phyloP scores from a whole-genome alignment of 1,140 invertebrate genomes.

The Drosophila kurseongensis region DNA sequence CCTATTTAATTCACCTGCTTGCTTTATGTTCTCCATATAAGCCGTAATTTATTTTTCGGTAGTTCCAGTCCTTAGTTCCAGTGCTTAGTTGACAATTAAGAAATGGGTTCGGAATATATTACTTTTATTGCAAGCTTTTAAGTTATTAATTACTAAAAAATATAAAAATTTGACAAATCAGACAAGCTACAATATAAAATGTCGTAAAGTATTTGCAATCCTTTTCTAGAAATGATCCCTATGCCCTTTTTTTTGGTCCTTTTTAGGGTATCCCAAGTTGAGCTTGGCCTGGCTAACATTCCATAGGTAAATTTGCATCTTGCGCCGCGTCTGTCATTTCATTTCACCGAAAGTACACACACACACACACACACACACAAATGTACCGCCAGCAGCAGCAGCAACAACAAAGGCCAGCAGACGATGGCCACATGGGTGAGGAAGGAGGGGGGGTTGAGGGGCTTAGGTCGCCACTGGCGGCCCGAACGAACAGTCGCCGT shows the following conservation, averaged over 20 bases:
- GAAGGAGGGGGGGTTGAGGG: constrained; percentile 11
- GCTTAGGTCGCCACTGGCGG: constrained; percentile 69
- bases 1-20: too few relatives aligned
- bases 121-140: too few relatives aligned
- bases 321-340: constrained; percentile 79
- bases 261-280: constrained; percentile 37
- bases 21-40: too few relatives aligned
- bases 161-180: too few relatives aligned
- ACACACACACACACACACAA: constrained; percentile 30
- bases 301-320: constrained; percentile 82
- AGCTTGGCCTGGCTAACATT: constrained; percentile 52
- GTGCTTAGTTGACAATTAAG: too few relatives aligned
- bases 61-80: too few relatives aligned
- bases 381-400: constrained; percentile 32
- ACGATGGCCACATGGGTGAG: constrained; percentile 47
- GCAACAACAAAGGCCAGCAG: constrained; percentile 52
- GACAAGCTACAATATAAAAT: too few relatives aligned
- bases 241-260: not conserved
- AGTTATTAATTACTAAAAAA: too few relatives aligned
- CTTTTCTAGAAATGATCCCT: too few relatives aligned
- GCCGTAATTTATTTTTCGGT: too few relatives aligned
- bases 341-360: constrained; percentile 79
- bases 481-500: constrained; percentile 53
- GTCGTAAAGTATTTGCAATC: too few relatives aligned
- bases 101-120: too few relatives aligned